A percentile compares a stretch with the other conserved stretches of the same genome.
phyloP scores from a whole-genome alignment of 2,113 vertebrate species.

The Grantiella picta region DNA sequence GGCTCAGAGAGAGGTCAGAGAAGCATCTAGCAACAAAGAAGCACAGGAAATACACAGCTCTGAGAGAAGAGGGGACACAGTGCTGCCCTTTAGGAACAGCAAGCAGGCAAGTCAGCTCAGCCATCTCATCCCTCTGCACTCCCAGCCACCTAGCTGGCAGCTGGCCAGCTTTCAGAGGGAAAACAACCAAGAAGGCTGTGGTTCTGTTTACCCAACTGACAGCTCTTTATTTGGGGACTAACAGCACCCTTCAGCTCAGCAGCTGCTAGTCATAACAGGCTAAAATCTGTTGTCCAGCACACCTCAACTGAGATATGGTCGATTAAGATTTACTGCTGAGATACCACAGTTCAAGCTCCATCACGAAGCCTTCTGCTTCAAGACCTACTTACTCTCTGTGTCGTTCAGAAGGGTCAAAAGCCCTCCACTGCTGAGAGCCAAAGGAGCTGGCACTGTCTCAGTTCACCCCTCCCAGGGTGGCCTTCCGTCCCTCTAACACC shows the following conservation, averaged over 20 bases:
- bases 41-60: not conserved
- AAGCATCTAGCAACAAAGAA: not conserved
- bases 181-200: not conserved
- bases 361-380: not conserved
- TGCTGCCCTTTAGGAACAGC: not conserved
- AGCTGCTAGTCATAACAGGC: not conserved
- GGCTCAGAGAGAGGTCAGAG: not conserved
- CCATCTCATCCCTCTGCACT: not conserved
- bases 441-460: rapidly evolving
- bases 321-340: not conserved
- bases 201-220: not conserved
- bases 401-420: not conserved
- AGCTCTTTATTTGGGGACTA: not conserved
- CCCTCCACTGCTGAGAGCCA: not conserved
- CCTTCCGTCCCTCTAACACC: not conserved
- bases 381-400: not conserved
- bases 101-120: not conserved
- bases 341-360: not conserved
- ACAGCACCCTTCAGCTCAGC: not conserved
- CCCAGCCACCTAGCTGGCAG: not conserved
- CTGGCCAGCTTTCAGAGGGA: not conserved
- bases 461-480: rapidly evolving
- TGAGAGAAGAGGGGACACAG: not conserved
- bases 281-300: not conserved
- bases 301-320: not conserved